Evolutionary conservation across 2,113 vertebrate species (phyloP).

Genomic region (Haplochromis vanheusdeni): DNA sequence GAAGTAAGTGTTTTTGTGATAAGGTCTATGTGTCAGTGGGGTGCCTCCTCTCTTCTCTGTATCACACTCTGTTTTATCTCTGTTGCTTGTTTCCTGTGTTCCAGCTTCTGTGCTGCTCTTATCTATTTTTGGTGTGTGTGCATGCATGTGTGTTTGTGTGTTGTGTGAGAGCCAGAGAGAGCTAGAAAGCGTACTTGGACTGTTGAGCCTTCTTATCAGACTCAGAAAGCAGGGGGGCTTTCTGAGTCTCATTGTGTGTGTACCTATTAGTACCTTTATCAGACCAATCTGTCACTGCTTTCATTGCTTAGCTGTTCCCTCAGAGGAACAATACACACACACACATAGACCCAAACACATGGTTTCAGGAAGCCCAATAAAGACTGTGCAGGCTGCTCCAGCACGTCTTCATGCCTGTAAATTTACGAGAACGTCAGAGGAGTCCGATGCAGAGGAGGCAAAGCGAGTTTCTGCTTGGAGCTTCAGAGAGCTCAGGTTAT

Average conservation of each 20-base stretch:
- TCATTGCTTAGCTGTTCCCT: constrained; percentile 28
- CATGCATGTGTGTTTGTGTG: not conserved
- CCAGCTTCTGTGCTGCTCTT: constrained; percentile 44
- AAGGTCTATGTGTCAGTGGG: not conserved
- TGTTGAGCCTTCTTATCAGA: constrained; percentile 43
- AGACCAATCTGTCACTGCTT: constrained; percentile 52
- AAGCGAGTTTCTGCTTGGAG: constrained; percentile 13
- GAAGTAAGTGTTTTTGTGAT: not conserved
- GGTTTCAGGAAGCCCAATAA: constrained; percentile 12
- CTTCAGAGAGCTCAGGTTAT: constrained; percentile 46
- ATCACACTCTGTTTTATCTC: constrained; percentile 27
- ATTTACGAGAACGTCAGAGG: constrained; percentile 31
- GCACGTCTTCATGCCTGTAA: constrained; percentile 44
- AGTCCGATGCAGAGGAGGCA: not conserved
- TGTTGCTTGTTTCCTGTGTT: constrained; percentile 38
- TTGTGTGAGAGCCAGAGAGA: not conserved
- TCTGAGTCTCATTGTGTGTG: constrained; percentile 32
- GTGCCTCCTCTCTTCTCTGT: not conserved
- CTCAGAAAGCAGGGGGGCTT: not conserved
- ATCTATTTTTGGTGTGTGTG: constrained; percentile 15
- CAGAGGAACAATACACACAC: not conserved
- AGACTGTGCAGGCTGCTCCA: not conserved
- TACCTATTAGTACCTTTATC: constrained; percentile 49
- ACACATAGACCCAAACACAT: not conserved
- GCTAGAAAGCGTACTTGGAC: not conserved